These are phyloP conservation scores for Stictocephala bisonia DNA, from an alignment of 2,888 invertebrate genomes.

Conservation along the genomic window DNA sequence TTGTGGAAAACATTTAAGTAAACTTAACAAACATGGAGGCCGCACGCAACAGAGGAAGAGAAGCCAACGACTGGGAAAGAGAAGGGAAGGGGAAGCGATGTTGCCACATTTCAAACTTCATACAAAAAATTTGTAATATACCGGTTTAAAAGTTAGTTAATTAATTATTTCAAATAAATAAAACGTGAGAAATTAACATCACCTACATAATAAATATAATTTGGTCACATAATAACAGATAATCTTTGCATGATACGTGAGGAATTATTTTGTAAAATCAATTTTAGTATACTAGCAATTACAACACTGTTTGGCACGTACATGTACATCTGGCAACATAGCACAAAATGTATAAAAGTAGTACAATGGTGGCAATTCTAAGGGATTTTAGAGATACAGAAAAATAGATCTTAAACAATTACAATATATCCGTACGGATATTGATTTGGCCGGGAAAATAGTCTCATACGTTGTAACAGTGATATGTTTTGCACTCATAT, in stretches of 20 bases:
- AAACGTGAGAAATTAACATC: neutral
- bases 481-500: too few relatives aligned
- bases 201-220: neutral
- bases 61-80: conserved; percentile 42
- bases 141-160: conserved; percentile 37
- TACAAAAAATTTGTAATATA: conserved; percentile 14
- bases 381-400: conserved; percentile 25
- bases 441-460: too few relatives aligned
- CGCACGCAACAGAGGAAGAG: conserved; percentile 45
- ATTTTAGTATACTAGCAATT: conserved; percentile 38
- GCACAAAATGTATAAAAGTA: conserved; percentile 42
- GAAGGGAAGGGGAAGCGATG: conserved; percentile 30
- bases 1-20: conserved; percentile 38
- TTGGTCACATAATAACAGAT: neutral
- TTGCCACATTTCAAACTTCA: conserved; percentile 41
- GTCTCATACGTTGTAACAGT: too few relatives aligned
- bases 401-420: too few relatives aligned
- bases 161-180: neutral
- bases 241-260: too few relatives aligned
- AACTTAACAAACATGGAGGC: conserved; percentile 50
- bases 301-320: conserved; percentile 19
- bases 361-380: conserved; percentile 42
- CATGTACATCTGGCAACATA: conserved; percentile 39
- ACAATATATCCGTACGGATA: too few relatives aligned
- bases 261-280: neutral